A percentile compares a stretch with the other conserved stretches of the same genome.
Evolutionary conservation across 2,888 invertebrate species (phyloP).

Genomic region (Incurvaria masculella): DNA sequence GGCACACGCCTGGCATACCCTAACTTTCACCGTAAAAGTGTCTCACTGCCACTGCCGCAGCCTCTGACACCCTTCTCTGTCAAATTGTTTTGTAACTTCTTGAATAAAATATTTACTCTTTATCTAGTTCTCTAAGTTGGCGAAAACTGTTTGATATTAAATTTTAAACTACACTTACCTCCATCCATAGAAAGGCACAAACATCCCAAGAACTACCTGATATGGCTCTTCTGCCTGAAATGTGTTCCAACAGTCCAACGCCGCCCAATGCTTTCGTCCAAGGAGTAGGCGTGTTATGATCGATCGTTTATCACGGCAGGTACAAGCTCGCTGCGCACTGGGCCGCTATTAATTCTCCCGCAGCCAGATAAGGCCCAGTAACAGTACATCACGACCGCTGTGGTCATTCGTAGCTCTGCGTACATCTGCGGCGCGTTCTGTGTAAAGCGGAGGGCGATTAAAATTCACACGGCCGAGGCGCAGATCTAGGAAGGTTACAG

Average conservation of each 20-base stretch:
- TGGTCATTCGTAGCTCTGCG: constrained; percentile 11
- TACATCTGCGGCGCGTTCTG: neutral
- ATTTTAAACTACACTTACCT: no score
- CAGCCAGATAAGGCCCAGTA: constrained; percentile 15
- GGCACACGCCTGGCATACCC: no score
- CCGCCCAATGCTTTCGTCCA: neutral
- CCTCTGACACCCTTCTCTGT: no score
- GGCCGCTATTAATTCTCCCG: neutral
- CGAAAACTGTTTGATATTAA: no score
- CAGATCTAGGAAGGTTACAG: no score
- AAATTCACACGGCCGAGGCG: neutral
- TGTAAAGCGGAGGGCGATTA: neutral
- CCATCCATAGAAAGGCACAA: no score
- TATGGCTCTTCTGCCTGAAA: neutral
- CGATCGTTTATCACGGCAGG: neutral
- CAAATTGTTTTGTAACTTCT: no score
- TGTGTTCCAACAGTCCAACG: neutral
- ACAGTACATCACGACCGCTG: constrained; percentile 19
- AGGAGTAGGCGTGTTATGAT: neutral
- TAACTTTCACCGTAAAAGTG: no score
- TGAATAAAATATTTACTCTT: no score
- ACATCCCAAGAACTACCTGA: no score
- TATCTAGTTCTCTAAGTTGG: no score
- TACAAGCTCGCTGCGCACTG: neutral
- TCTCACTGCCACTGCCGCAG: no score